Percentiles rank a stretch among this genome's conserved stretches.
phyloP scores from a whole-genome alignment of 2,888 invertebrate species.

The Pecten maximus region DNA sequence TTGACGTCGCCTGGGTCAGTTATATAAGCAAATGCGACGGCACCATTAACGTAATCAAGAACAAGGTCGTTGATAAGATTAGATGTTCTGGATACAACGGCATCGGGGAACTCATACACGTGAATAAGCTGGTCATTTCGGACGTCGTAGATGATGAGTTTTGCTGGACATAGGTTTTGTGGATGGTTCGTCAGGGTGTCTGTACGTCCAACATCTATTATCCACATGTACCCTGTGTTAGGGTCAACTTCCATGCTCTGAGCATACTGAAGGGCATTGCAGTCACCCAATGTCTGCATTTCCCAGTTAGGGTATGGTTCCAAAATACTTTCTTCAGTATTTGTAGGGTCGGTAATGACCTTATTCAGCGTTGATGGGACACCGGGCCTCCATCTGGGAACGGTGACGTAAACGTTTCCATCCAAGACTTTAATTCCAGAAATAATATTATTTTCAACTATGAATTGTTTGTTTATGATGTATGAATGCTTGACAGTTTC shows the following conservation, averaged over 20 bases:
- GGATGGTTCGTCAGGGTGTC: conserved; percentile 44
- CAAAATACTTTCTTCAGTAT: conserved; percentile 52
- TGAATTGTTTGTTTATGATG: conserved; percentile 53
- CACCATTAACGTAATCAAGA: conserved; percentile 69
- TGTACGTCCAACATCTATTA: conserved; percentile 70
- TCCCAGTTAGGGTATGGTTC: conserved; percentile 71
- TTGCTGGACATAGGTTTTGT: conserved; percentile 68
- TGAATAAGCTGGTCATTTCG: conserved; percentile 58
- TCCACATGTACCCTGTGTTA: conserved; percentile 72
- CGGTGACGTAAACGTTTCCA: conserved; percentile 68
- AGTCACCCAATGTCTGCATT: conserved; percentile 69
- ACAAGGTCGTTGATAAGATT: conserved; percentile 74
- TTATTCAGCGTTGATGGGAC: conserved; percentile 71
- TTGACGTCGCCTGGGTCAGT: conserved; percentile 67
- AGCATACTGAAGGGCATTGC: conserved; percentile 72
- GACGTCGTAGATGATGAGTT: conserved; percentile 71
- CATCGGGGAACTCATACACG: conserved; percentile 65
- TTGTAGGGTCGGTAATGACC: conserved; percentile 54
- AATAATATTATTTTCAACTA: conserved; percentile 65
- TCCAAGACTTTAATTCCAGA: conserved; percentile 70
- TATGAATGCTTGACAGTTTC: conserved; percentile 52
- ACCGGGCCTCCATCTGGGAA: conserved; percentile 69
- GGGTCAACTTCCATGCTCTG: conserved; percentile 76
- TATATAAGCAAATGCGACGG: conserved; percentile 71
- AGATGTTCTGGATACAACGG: conserved; percentile 62